Percentiles rank a stretch among this genome's conserved stretches.
Evolutionary conservation across 1,140 invertebrate genomes (phyloP).

Genomic region (Pogonus chalceus): DNA sequence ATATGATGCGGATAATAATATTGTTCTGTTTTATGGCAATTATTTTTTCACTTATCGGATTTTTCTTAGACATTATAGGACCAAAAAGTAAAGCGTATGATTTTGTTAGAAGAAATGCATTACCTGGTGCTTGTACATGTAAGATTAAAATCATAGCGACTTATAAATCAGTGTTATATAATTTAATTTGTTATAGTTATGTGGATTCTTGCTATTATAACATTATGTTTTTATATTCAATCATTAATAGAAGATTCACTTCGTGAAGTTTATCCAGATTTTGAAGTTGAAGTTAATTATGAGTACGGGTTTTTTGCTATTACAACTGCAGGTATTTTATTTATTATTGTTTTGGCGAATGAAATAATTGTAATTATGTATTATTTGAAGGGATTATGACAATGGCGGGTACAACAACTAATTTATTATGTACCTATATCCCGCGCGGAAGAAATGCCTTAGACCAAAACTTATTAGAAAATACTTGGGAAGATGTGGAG

Average conservation of each 20-base stretch:
- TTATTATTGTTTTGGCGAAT: conserved; percentile 4
- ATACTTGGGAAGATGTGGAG: conserved; percentile 29
- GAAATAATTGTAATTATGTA: conserved; percentile 9
- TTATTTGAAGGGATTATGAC: conserved; percentile 24
- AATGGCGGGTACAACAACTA: conserved; percentile 29
- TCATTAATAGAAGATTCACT: conserved; percentile 28
- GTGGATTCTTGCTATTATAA: conserved; percentile 31
- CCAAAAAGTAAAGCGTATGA: conserved; percentile 26
- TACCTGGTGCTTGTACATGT: conserved; percentile 29
- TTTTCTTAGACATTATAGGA: conserved; percentile 29
- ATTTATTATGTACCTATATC: conserved; percentile 31
- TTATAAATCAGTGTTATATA: conserved; percentile 7
- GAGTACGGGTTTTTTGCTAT: conserved; percentile 32
- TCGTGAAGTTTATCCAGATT: conserved; percentile 21
- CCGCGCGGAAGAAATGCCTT: conserved; percentile 25
- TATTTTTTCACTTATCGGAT: conserved; percentile 30
- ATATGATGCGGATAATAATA: conserved; percentile 33
- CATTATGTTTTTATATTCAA: conserved; percentile 29
- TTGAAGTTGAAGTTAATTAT: conserved; percentile 26
- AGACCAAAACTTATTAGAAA: conserved; percentile 31
- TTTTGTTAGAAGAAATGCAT: conserved; percentile 28
- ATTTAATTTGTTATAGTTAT: conserved; percentile 23
- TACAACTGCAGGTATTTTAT: conserved; percentile 25
- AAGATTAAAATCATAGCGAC: conserved; percentile 9
- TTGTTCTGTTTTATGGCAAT: conserved; percentile 32